A percentile compares a stretch with the other conserved stretches of the same genome.
Evolutionary conservation across 2,797 vertebrate genomes (phyloP).

Genomic region (Syndactyla subalaris): DNA sequence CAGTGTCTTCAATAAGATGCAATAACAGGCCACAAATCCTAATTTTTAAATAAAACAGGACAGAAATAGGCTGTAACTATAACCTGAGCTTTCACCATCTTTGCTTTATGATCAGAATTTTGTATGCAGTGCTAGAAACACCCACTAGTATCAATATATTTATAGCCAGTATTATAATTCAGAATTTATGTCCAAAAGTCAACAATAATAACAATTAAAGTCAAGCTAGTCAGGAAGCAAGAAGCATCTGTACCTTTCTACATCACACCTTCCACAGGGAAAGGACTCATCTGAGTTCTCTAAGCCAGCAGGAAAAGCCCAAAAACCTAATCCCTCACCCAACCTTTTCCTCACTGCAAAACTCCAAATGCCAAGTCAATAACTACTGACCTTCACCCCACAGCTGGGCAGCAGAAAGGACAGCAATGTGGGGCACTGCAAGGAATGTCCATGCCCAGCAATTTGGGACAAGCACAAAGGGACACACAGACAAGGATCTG

Average conservation of each 20-base stretch:
- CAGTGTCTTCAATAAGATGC: not conserved
- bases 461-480: not conserved
- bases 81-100: not conserved
- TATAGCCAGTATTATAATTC: not conserved
- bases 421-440: not conserved
- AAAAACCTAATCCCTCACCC: no score
- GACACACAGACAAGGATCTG: not conserved
- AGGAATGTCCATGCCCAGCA: not conserved
- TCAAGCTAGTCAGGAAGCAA: not conserved
- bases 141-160: not conserved
- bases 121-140: not conserved
- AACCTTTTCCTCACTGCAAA: not conserved
- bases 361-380: not conserved
- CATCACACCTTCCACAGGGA: not conserved
- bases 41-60: not conserved
- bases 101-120: not conserved
- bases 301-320: not conserved
- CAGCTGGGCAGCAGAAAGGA: not conserved
- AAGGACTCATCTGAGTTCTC: not conserved
- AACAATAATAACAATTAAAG: not conserved
- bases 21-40: accelerated
- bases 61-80: not conserved
- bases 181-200: not conserved
- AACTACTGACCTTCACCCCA: not conserved
- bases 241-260: not conserved